A percentile compares a stretch with the other conserved stretches of the same genome.
These are phyloP conservation scores for Chlamydotis undulata DNA, from an alignment of 2,113 vertebrate genomes.

Conservation along the genomic window DNA sequence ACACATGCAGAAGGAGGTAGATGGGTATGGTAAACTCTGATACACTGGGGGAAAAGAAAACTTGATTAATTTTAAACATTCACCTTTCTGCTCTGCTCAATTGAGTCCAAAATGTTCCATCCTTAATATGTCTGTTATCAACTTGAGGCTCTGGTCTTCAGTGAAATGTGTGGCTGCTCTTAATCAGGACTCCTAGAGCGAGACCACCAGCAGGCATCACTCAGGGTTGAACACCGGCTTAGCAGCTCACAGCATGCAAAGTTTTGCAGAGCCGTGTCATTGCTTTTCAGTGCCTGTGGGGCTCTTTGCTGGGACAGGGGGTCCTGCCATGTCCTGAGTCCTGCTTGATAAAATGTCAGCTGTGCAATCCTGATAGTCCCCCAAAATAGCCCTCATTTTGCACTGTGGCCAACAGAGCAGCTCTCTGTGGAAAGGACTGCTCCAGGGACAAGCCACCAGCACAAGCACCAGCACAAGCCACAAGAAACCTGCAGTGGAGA, in stretches of 20 bases:
- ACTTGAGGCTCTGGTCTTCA: neutral
- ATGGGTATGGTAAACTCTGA: neutral
- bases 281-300: neutral
- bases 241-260: neutral
- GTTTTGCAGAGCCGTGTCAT: neutral
- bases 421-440: neutral
- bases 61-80: neutral
- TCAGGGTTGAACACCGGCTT: accelerated
- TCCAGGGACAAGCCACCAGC: neutral
- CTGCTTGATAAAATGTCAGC: neutral
- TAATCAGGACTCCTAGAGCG: neutral
- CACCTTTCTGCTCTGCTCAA: neutral
- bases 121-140: neutral
- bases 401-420: neutral
- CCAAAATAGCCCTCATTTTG: neutral
- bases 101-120: neutral
- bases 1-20: neutral
- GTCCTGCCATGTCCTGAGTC: neutral
- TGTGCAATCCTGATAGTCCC: neutral
- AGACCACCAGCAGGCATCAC: neutral
- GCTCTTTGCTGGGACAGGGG: neutral
- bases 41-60: neutral
- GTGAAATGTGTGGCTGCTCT: neutral
- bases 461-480: neutral
- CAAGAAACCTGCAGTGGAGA: neutral